A percentile compares a stretch with the other conserved stretches of the same genome.
These are phyloP conservation scores for Salvelinus sp. DNA, from an alignment of 2,113 vertebrate species.

Conservation along the genomic window DNA sequence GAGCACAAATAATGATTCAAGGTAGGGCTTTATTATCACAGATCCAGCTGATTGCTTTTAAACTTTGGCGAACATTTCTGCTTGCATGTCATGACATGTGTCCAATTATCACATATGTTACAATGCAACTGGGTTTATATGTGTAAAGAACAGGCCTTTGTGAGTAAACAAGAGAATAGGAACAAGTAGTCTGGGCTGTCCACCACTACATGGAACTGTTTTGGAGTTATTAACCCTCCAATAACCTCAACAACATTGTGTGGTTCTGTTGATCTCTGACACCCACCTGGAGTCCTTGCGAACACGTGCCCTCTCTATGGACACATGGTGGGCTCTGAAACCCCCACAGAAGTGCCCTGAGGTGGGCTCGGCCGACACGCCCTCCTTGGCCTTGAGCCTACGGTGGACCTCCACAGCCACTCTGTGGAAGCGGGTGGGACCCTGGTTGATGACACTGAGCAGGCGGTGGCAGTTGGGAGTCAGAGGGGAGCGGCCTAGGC, in stretches of 20 bases:
- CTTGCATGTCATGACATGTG: background rate
- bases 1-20: too few relatives aligned
- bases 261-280: slow-evolving; percentile 1
- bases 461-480: slow-evolving; percentile 37
- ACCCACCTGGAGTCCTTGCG: slow-evolving; percentile 75
- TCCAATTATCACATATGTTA: background rate
- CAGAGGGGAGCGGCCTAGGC: slow-evolving; percentile 37
- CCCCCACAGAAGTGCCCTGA: slow-evolving; percentile 69
- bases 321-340: slow-evolving; percentile 42
- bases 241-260: slow-evolving; percentile 6
- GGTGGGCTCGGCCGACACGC: slow-evolving; percentile 80
- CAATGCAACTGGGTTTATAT: too few relatives aligned
- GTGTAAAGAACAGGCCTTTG: too few relatives aligned
- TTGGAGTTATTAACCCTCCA: background rate
- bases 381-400: slow-evolving; percentile 77
- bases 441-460: slow-evolving; percentile 76
- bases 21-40: too few relatives aligned
- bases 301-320: slow-evolving; percentile 45
- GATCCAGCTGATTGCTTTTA: too few relatives aligned
- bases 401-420: slow-evolving; percentile 76
- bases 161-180: background rate
- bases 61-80: too few relatives aligned
- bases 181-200: background rate
- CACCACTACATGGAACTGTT: background rate
- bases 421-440: slow-evolving; percentile 70